These are phyloP conservation scores for Pristionchus japonicus DNA, from an alignment of 2,888 invertebrate species.

Conservation along the genomic window DNA sequence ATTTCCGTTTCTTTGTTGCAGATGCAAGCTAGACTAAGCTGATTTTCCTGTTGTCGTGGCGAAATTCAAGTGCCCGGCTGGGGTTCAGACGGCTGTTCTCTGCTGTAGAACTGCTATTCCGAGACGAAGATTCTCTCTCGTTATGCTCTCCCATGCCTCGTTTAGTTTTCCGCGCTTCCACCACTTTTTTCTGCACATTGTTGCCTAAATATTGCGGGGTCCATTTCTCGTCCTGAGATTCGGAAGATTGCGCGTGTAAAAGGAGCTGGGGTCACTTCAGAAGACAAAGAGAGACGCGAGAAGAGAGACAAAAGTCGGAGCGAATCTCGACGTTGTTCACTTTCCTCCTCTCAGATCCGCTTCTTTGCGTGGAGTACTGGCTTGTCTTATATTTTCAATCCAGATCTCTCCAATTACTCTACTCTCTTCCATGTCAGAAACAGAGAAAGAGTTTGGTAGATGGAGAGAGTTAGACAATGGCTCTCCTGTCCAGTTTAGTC, in stretches of 20 bases:
- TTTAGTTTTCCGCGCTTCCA: too few species aligned
- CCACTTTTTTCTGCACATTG: neutral
- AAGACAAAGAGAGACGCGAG: neutral
- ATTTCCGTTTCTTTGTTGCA: constrained; percentile 34
- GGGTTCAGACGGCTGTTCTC: neutral
- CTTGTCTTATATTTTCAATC: too few species aligned
- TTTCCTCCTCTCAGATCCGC: neutral
- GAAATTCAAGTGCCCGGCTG: neutral
- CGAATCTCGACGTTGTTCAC: constrained; percentile 30
- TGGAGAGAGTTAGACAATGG: too few species aligned
- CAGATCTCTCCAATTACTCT: too few species aligned
- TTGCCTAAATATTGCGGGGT: constrained; percentile 12
- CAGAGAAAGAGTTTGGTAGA: too few species aligned
- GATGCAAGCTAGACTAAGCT: neutral
- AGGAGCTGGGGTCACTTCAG: constrained; percentile 24
- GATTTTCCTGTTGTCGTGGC: neutral
- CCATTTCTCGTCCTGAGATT: neutral
- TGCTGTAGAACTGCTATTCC: too few species aligned
- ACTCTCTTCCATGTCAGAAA: too few species aligned
- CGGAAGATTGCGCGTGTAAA: neutral
- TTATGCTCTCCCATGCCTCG: neutral
- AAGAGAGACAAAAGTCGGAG: neutral
- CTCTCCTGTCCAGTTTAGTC: constrained; percentile 34
- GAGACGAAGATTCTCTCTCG: neutral
- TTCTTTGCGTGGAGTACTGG: neutral